Conservation (phyloP, 2,888 invertebrate genomes). For the Chrysolina americana region DNA sequence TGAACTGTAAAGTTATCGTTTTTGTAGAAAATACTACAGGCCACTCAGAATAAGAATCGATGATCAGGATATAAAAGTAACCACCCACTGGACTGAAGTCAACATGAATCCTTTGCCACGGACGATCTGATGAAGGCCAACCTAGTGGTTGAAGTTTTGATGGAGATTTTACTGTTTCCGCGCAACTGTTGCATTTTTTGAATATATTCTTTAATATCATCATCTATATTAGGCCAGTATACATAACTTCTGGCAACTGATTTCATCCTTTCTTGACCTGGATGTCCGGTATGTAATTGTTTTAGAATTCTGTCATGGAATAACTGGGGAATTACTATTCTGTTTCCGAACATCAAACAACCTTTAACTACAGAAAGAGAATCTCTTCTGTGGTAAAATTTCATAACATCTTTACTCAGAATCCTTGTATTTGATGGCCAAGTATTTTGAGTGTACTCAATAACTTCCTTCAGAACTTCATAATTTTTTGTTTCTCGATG, state of each 20-base stretch:
- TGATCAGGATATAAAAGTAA: neutral
- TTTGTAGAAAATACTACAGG: neutral
- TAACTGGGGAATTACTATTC: neutral
- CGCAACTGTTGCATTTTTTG: too few relatives aligned
- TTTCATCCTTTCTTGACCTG: slow-evolving; percentile 4
- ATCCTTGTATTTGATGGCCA: too few relatives aligned
- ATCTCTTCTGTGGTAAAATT: neutral
- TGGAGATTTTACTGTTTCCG: too few relatives aligned
- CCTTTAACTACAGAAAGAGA: neutral
- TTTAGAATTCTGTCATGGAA: neutral
- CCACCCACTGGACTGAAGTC: slow-evolving; percentile 30
- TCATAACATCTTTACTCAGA: neutral
- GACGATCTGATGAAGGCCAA: neutral
- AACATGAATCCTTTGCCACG: slow-evolving; percentile 28
- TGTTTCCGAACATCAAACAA: neutral
- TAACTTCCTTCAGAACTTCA: too few relatives aligned
- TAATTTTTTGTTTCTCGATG: too few relatives aligned
- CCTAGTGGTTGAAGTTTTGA: too few relatives aligned
- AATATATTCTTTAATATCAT: too few relatives aligned
- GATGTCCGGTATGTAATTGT: neutral
- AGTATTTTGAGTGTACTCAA: too few relatives aligned
- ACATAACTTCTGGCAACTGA: slow-evolving; percentile 16
- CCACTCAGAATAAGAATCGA: neutral
- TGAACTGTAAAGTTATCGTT: too few relatives aligned
- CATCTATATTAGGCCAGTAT: too few relatives aligned